Percentiles rank a stretch among this genome's conserved stretches.
Evolutionary conservation across 2,797 vertebrate genomes (phyloP).

Genomic region (Dendrocincla tyrannina): DNA sequence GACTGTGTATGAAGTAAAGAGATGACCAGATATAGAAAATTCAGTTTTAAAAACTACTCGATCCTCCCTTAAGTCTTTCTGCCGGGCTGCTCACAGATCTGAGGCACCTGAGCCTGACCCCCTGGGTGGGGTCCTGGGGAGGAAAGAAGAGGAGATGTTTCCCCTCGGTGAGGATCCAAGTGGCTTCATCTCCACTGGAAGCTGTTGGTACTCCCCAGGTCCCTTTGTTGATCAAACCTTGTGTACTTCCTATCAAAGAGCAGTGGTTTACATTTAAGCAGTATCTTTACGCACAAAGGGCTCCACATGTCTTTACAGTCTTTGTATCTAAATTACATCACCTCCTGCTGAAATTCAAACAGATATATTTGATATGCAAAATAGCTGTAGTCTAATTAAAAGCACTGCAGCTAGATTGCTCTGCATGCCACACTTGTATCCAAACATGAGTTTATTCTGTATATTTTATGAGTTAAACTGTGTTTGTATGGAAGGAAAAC

Average conservation of each 20-base stretch:
- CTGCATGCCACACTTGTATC: neutral
- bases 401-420: neutral
- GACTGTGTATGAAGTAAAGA: neutral
- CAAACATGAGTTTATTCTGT: neutral
- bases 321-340: conserved; percentile 15
- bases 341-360: conserved; percentile 34
- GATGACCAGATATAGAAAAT: neutral
- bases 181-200: neutral
- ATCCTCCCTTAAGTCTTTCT: neutral
- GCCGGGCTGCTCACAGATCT: neutral
- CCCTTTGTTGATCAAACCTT: neutral
- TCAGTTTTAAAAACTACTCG: neutral
- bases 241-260: neutral
- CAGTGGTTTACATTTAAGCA: neutral
- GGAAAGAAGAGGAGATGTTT: neutral
- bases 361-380: conserved; percentile 42
- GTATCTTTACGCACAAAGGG: neutral
- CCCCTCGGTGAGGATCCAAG: neutral
- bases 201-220: neutral
- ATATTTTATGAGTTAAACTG: neutral
- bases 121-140: neutral
- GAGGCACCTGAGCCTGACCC: fast-evolving
- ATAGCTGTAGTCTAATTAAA: conserved; percentile 47
- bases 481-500: neutral
- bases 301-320: neutral